phyloP scores from a whole-genome alignment of 2,797 vertebrate species.

The Siniperca scherzeri region DNA sequence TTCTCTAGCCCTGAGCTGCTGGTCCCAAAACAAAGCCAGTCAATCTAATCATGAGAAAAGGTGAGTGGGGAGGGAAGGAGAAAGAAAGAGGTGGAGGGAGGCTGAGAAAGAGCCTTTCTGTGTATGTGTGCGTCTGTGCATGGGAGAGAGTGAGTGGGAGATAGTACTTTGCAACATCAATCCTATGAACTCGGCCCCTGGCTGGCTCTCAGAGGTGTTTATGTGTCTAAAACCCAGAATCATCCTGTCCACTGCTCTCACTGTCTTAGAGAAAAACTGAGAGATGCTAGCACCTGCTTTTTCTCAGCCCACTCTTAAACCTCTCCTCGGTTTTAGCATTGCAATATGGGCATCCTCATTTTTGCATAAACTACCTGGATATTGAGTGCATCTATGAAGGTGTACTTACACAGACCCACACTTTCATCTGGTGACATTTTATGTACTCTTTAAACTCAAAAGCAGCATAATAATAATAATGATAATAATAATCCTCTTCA shows the following conservation, averaged over 20 bases:
- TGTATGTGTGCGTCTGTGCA: constrained; percentile 33
- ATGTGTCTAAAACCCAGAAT: constrained; percentile 70
- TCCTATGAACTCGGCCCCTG: constrained; percentile 68
- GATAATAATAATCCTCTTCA: too few relatives aligned
- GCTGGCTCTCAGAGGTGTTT: constrained; percentile 71
- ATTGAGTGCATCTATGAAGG: background rate
- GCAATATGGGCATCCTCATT: constrained; percentile 6
- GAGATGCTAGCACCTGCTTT: constrained; percentile 22
- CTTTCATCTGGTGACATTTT: constrained; percentile 28
- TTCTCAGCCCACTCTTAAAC: constrained; percentile 29
- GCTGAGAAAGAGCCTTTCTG: constrained; percentile 34
- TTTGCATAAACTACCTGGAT: constrained; percentile 5
- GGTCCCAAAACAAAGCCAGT: constrained; percentile 77
- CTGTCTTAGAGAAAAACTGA: constrained; percentile 39
- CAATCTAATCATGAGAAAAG: constrained; percentile 77
- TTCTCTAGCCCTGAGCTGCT: constrained; percentile 62
- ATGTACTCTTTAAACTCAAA: constrained; percentile 26
- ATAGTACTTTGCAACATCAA: constrained; percentile 71
- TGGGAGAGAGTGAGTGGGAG: constrained; percentile 45
- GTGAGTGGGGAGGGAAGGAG: constrained; percentile 55
- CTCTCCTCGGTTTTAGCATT: constrained; percentile 5
- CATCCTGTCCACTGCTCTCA: constrained; percentile 47
- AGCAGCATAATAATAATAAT: background rate
- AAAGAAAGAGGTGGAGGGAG: constrained; percentile 32
- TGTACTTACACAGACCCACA: constrained; percentile 21